Evolutionary conservation across 2,113 vertebrate species (phyloP), one percentile per base, ranked within the genome.

Genomic region (Cardinalis cardinalis): DNA sequence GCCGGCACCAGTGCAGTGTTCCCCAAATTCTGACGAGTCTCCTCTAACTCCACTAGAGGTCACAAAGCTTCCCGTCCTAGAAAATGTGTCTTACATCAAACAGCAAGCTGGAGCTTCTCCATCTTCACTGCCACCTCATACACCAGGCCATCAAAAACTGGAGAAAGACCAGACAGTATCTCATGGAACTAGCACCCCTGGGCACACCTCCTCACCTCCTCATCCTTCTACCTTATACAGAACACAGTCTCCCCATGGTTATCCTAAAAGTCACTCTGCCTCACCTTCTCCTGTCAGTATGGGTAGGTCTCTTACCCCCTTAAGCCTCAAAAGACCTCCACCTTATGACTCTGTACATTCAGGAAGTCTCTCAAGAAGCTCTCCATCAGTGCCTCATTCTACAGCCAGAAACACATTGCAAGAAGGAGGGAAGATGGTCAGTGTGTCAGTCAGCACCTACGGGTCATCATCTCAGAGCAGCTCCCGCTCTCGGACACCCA

Each of bases 1-100:
- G 8, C 98, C 99, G 3, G 99, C 98, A 24, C 99, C 99, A 1
- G 98, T 98, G 84, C 98, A 99, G 93, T 99, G 98, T 96, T 99
- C 99, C 68, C 99, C 99, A 0, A 99, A 99, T 91, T 99, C 99
- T 9, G 99, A 99, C 0, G 99, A 99, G 95, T 99, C 99, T 40
- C 99, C 99, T 16, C 98, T 99, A 76, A 99, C 99, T 56, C 99
- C 99, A 0, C 88, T 99, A 48, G 99, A 99, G 34, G 99, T 99
- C 93, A 97, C 98, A 64, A 99, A 99, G 80, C 98, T 99, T 41
- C 98, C 99, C 0, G 96, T 99, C 92, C 63, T 99, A 92, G 99
- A 99, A 68, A 99, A 99, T 3, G 97, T 97, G 77, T 97, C 97
- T 92, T 98, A 97, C 82, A 98, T 97, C 94, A 99, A 99, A 92